These are phyloP conservation scores for Lathronympha strigana DNA, from an alignment of 2,888 invertebrate species.

Conservation along the genomic window DNA sequence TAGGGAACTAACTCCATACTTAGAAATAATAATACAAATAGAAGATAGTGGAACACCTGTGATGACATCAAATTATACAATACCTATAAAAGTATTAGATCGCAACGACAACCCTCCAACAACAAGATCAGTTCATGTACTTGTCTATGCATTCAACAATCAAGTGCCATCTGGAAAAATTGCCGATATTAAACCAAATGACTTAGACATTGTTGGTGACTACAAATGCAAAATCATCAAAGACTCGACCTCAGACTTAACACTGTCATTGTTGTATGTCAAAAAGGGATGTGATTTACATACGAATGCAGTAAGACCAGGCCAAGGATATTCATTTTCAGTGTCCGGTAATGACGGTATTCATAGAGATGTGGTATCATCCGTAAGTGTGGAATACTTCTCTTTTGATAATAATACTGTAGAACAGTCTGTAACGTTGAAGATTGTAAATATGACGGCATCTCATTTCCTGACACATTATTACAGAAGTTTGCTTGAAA, in stretches of 20 bases:
- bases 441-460: slow-evolving; percentile 89
- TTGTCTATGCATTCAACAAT: slow-evolving; percentile 91
- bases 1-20: slow-evolving; percentile 90
- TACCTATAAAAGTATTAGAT: slow-evolving; percentile 91
- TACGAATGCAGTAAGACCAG: slow-evolving; percentile 88
- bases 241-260: slow-evolving; percentile 85
- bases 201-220: slow-evolving; percentile 94
- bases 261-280: slow-evolving; percentile 87
- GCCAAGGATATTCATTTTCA: slow-evolving; percentile 90
- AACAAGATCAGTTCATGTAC: slow-evolving; percentile 91
- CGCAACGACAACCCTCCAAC: slow-evolving; percentile 96
- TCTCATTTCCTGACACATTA: slow-evolving; percentile 89
- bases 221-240: slow-evolving; percentile 93
- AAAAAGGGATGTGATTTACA: slow-evolving; percentile 91
- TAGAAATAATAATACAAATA: slow-evolving; percentile 92
- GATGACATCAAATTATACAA: slow-evolving; percentile 91
- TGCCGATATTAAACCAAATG: slow-evolving; percentile 96
- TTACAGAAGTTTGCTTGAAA: slow-evolving; percentile 89
- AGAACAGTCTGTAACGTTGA: slow-evolving; percentile 91
- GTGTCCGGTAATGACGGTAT: slow-evolving; percentile 95
- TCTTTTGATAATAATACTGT: slow-evolving; percentile 92
- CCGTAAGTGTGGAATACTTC: slow-evolving; percentile 92
- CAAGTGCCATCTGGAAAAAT: slow-evolving; percentile 91
- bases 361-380: slow-evolving; percentile 94
- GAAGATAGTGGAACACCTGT: slow-evolving; percentile 94